These are phyloP conservation scores for Erythrocercus mccallii DNA, from an alignment of 2,113 vertebrate species.

Conservation along the genomic window DNA sequence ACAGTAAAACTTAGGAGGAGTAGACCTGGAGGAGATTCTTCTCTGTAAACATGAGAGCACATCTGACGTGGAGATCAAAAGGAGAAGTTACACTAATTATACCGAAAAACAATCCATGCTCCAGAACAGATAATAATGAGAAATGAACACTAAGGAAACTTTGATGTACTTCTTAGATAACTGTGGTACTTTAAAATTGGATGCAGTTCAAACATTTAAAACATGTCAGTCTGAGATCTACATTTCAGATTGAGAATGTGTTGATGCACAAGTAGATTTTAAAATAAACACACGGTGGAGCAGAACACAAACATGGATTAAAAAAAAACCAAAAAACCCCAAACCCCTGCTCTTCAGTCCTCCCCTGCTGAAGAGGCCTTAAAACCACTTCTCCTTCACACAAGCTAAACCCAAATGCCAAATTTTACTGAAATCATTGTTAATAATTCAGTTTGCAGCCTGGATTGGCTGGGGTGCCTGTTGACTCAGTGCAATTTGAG, in stretches of 20 bases:
- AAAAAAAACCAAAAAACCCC: background rate
- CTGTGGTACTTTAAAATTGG: conserved; percentile 46
- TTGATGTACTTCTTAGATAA: conserved; percentile 61
- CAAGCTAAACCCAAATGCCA: background rate
- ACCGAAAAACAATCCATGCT: background rate
- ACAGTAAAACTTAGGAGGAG: background rate
- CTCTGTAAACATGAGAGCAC: background rate
- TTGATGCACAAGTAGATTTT: conserved; percentile 34
- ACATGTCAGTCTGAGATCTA: conserved; percentile 21
- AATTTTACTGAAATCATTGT: background rate
- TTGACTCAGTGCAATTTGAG: background rate
- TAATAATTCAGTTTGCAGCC: background rate
- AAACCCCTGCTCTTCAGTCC: background rate
- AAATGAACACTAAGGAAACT: conserved; percentile 46
- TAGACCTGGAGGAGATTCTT: background rate
- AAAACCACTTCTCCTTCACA: background rate
- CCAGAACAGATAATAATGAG: conserved; percentile 56
- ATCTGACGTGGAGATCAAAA: conserved; percentile 24
- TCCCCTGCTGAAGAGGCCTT: background rate
- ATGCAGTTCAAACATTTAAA: conserved; percentile 39
- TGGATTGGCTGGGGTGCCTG: background rate
- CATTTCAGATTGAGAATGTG: conserved; percentile 53
- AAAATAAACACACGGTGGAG: conserved; percentile 37
- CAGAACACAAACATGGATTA: background rate
- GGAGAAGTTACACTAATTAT: conserved; percentile 14